phyloP scores from a whole-genome alignment of 1,140 invertebrate genomes.

The Coelopa frigida region DNA sequence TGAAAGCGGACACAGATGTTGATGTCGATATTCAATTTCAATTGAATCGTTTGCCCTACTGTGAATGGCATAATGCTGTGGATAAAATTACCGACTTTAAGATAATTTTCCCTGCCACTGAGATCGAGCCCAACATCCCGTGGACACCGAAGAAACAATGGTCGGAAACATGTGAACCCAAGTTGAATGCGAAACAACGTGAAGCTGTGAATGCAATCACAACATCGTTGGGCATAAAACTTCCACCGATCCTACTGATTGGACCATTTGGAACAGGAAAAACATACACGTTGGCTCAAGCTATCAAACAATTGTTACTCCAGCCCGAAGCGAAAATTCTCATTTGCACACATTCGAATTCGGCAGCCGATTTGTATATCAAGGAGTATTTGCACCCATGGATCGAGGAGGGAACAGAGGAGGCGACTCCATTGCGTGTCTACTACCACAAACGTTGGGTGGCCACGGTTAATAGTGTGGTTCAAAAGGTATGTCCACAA shows the following conservation, averaged over 20 bases:
- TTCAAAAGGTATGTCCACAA: constrained; percentile 55
- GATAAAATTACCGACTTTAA: constrained; percentile 62
- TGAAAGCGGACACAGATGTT: constrained; percentile 52
- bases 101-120: constrained; percentile 67
- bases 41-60: constrained; percentile 72
- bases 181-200: constrained; percentile 71
- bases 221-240: constrained; percentile 51
- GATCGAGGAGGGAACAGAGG: constrained; percentile 58
- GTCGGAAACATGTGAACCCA: constrained; percentile 52
- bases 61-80: constrained; percentile 82
- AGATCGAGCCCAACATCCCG: constrained; percentile 54
- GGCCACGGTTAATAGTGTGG: constrained; percentile 62
- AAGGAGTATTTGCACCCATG: constrained; percentile 79
- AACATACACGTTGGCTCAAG: constrained; percentile 78
- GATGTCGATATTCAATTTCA: constrained; percentile 73
- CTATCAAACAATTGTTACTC: constrained; percentile 63
- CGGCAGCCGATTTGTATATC: constrained; percentile 67
- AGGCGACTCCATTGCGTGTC: constrained; percentile 69
- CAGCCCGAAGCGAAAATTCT: constrained; percentile 63
- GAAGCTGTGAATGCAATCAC: constrained; percentile 75
- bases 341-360: constrained; percentile 85
- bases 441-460: constrained; percentile 77
- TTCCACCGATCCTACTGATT: constrained; percentile 74
- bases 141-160: constrained; percentile 59
- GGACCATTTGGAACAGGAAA: constrained; percentile 87